Base-by-base conservation (phyloP, 2,888 invertebrate genomes). In the Callosobruchus maculatus region DNA sequence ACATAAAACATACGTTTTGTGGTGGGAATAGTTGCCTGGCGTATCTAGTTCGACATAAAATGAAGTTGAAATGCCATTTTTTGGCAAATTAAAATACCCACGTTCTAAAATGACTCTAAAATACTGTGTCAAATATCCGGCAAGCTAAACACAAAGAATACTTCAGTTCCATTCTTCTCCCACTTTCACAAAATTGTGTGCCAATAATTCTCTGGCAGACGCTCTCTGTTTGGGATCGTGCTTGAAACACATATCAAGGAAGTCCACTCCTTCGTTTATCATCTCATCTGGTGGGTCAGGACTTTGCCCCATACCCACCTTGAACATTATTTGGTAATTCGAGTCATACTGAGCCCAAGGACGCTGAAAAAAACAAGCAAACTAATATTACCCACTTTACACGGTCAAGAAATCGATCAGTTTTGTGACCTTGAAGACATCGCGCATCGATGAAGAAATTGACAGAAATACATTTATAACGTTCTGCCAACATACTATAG, bases 271-370 rank as follows among this genome's bases (percentile, higher is more conserved):
- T 87, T 97, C 97, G 74, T 91, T 91, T 66, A 95, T 95, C 74
- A 97, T 90, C 66, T 89, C 86, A 71, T 91, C 90, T 0, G 97
- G 96, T 9, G 93, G 89, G 78, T 91, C 89, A 0, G 97, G 97
- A 75, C 91, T 91, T 79, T 94, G 93, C 0, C 97, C 97, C 93
- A 95, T 97, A 66, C 97, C 97, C 82, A 97, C 97, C 90, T 95
- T 93, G 88, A 95, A 97, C 95, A 97, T 96, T 80, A 97, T 97
- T 90, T 97, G 97, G 88, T 95, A 96, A 88, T 96, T 95, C 80
- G 95, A 96, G 89, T 97, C 97, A 85, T 93, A 94, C 83, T 97
- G 96, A 71, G 93, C 92, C 96, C 97, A 98, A 0, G 97, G 97
- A 69, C 96, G 92, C 94, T 95, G 88, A 7, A 88, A 85, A 76